Percentiles rank a stretch among this genome's conserved stretches.
Evolutionary conservation across 2,797 vertebrate genomes (phyloP).

Genomic region (Hoplostethus mediterraneus): DNA sequence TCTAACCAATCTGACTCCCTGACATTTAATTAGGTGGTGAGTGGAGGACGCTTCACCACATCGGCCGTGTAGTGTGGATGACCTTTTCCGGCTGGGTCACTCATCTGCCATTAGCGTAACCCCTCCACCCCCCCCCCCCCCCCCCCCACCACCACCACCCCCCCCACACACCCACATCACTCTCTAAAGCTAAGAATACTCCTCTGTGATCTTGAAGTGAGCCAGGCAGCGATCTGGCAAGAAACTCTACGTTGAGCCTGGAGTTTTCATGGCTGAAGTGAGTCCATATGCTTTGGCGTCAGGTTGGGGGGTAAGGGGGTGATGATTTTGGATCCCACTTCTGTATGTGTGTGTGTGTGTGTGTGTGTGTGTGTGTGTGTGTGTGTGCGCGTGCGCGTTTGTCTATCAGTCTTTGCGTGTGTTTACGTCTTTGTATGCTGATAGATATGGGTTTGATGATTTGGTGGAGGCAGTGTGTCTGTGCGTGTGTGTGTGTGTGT

Average conservation of each 20-base stretch:
- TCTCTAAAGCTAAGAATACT: conserved; percentile 38
- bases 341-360: background rate
- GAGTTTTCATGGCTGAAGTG: conserved; percentile 18
- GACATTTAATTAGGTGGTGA: conserved; percentile 89
- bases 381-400: background rate
- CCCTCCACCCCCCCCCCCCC: background rate
- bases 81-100: conserved; percentile 84
- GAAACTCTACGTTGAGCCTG: conserved; percentile 34
- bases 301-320: background rate
- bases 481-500: conserved; percentile 6
- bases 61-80: conserved; percentile 81
- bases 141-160: background rate
- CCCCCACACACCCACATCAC: conserved; percentile 16
- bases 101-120: conserved; percentile 81
- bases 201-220: conserved; percentile 38
- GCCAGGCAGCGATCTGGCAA: conserved; percentile 52
- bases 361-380: background rate
- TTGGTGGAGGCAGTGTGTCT: background rate
- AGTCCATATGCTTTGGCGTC: background rate
- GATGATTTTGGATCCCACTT: too few species aligned
- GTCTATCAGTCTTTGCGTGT: background rate
- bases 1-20: conserved; percentile 67
- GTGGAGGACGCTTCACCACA: conserved; percentile 79
- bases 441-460: conserved; percentile 34
- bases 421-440: conserved; percentile 7